These are phyloP conservation scores for Cataglyphis cursor DNA, from an alignment of 2,888 invertebrate genomes.

Conservation along the genomic window DNA sequence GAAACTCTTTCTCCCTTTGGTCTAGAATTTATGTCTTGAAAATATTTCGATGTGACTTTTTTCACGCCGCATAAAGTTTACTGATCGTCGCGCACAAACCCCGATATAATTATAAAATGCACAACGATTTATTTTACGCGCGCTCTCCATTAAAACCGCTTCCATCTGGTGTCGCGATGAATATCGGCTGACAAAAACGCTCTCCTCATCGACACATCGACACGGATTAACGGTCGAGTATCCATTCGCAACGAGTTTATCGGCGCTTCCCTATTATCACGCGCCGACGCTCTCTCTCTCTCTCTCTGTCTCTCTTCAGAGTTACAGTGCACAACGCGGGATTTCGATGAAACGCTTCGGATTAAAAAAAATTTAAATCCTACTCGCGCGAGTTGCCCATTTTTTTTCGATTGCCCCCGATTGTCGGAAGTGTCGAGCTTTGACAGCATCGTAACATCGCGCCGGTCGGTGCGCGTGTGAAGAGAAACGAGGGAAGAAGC, in stretches of 20 bases:
- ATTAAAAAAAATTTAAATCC: slow-evolving; percentile 28
- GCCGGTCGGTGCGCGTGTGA: slow-evolving; percentile 36
- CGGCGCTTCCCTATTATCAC: slow-evolving; percentile 35
- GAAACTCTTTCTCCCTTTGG: not conserved
- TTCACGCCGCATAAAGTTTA: not conserved
- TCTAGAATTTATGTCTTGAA: not conserved
- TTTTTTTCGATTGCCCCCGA: not conserved
- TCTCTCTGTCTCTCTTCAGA: not conserved
- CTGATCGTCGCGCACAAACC: not conserved
- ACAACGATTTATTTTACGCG: slow-evolving; percentile 37
- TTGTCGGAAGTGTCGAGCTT: slow-evolving; percentile 15
- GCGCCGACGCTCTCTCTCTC: not conserved
- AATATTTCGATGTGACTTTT: not conserved
- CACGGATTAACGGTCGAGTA: slow-evolving; percentile 46
- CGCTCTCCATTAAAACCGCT: slow-evolving; percentile 39
- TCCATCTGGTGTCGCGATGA: slow-evolving; percentile 25
- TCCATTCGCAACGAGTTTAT: slow-evolving; percentile 40
- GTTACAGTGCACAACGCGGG: not conserved
- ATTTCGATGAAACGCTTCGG: slow-evolving; percentile 5
- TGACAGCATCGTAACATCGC: slow-evolving; percentile 16
- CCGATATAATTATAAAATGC: slow-evolving; percentile 40
- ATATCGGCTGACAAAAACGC: slow-evolving; percentile 51
- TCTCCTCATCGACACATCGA: slow-evolving; percentile 34
- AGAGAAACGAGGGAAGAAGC: slow-evolving; percentile 11
- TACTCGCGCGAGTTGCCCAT: not conserved